A percentile compares a stretch with the other conserved stretches of the same genome.
Conservation (phyloP, 2,888 invertebrate species). For the Allacma fusca region DNA sequence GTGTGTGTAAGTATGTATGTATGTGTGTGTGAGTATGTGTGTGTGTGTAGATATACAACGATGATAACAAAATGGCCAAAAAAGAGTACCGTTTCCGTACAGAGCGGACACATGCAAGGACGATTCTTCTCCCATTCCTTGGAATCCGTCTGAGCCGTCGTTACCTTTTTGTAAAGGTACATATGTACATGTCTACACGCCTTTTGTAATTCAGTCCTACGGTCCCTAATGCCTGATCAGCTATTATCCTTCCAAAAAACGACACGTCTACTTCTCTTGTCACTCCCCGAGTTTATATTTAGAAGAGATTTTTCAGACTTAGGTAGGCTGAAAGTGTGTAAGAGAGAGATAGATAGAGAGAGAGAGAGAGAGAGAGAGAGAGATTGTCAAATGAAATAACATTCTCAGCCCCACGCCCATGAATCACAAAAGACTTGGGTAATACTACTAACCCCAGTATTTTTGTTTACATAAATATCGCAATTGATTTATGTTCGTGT, state of each 20-base stretch:
- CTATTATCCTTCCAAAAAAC: background rate
- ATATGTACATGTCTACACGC: background rate
- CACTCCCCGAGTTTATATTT: no score
- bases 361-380: no score
- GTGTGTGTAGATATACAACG: background rate
- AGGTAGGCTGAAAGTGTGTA: no score
- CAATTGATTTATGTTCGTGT: no score
- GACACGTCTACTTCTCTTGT: background rate
- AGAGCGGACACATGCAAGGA: conserved; percentile 22
- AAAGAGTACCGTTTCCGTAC: conserved; percentile 14
- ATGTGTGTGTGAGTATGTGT: background rate
- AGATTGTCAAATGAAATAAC: no score
- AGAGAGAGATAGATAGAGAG: no score
- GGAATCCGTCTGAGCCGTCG: background rate
- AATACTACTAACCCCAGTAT: no score
- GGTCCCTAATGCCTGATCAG: background rate
- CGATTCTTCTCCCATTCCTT: background rate
- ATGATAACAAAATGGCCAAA: conserved; percentile 19
- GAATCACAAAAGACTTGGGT: no score
- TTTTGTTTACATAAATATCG: no score
- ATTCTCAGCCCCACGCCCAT: no score
- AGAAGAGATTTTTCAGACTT: no score
- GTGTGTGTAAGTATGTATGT: background rate
- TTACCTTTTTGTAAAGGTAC: background rate
- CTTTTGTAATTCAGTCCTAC: background rate